Conservation (phyloP, 1,140 invertebrate genomes). For the Panonychus citri region DNA sequence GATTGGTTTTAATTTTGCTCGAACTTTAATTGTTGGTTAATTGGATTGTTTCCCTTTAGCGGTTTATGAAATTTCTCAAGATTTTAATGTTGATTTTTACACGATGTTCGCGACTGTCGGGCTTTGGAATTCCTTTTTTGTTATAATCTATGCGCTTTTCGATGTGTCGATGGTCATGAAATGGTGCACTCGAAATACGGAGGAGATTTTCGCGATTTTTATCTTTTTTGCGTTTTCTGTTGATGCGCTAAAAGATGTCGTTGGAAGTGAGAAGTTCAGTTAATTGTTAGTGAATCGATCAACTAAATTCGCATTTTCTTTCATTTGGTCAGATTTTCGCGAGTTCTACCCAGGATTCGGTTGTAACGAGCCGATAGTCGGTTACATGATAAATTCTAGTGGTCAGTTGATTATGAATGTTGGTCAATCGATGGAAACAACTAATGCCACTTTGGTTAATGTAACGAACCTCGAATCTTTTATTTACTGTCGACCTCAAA, state of each 20-base stretch:
- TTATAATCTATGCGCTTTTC: constrained; percentile 27
- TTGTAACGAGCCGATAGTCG: not conserved
- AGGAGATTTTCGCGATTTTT: constrained; percentile 31
- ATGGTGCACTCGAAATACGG: constrained; percentile 26
- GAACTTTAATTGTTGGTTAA: too few relatives aligned
- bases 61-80: constrained; percentile 25
- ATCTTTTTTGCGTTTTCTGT: constrained; percentile 29
- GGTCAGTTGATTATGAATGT: too few relatives aligned
- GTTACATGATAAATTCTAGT: too few relatives aligned
- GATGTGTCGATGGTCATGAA: constrained; percentile 29
- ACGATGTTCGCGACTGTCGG: constrained; percentile 30
- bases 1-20: not conserved
- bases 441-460: not conserved
- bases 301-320: not conserved
- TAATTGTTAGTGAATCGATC: not conserved
- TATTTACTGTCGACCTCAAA: constrained; percentile 27
- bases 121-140: constrained; percentile 27
- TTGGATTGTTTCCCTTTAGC: constrained; percentile 12
- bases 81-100: constrained; percentile 25
- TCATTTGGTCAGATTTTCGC: not conserved
- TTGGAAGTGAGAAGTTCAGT: constrained; percentile 23
- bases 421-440: not conserved
- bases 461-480: not conserved
- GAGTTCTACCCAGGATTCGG: not conserved
- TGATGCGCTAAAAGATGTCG: constrained; percentile 27